Conservation (phyloP, 2,888 invertebrate genomes). For the Blomia tropicalis region DNA sequence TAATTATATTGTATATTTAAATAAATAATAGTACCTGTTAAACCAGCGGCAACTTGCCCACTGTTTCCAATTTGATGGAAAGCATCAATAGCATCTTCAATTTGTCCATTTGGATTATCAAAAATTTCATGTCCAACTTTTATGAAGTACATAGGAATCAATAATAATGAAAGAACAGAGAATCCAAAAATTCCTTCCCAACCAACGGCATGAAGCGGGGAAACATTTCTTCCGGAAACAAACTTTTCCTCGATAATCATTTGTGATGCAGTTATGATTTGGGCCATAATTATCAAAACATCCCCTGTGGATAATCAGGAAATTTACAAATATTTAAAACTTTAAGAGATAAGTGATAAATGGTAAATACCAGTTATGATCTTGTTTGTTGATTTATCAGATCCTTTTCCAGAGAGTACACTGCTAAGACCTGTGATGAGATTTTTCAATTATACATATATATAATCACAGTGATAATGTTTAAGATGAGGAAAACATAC, state of each 20-base stretch:
- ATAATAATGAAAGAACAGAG: constrained; percentile 44
- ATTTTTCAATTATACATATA: neutral
- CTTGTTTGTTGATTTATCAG: constrained; percentile 40
- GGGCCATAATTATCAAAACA: constrained; percentile 45
- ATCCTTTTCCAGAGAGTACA: constrained; percentile 37
- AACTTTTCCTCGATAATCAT: constrained; percentile 91
- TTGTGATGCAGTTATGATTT: constrained; percentile 67
- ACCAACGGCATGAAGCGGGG: constrained; percentile 75
- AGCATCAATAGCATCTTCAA: constrained; percentile 74
- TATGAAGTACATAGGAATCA: constrained; percentile 62
- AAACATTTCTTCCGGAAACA: constrained; percentile 63
- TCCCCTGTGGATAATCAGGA: constrained; percentile 34
- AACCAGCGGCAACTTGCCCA: constrained; percentile 46
- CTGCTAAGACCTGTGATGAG: constrained; percentile 43
- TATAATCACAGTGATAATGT: neutral
- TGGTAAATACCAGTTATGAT: constrained; percentile 52
- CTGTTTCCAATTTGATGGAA: constrained; percentile 60
- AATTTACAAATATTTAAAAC: constrained; percentile 10
- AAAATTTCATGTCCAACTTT: constrained; percentile 27
- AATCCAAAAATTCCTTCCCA: constrained; percentile 75
- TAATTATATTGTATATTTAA: neutral
- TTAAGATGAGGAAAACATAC: constrained; percentile 36
- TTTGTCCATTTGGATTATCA: constrained; percentile 32
- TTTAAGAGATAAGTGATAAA: neutral
- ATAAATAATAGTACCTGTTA: constrained; percentile 43